Percentiles rank a stretch among this genome's conserved stretches.
phyloP scores from a whole-genome alignment of 1,140 invertebrate genomes.

The Contarinia nasturtii region DNA sequence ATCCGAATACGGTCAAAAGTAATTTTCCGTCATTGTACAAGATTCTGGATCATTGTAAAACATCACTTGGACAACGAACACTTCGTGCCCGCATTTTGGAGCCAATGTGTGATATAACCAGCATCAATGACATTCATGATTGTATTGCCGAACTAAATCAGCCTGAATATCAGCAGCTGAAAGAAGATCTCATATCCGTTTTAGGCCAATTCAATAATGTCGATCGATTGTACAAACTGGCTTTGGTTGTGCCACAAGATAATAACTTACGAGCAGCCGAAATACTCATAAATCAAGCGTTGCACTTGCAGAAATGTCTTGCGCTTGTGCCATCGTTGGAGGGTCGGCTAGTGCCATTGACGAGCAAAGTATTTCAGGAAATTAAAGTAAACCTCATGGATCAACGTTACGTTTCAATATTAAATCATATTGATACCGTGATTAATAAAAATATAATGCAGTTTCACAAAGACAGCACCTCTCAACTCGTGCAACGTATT shows the following conservation, averaged over 20 bases:
- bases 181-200: conserved; percentile 21
- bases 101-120: conserved; percentile 41
- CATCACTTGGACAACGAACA: conserved; percentile 50
- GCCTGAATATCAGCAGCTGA: conserved; percentile 32
- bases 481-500: background rate
- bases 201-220: background rate
- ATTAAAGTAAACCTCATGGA: background rate
- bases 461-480: background rate
- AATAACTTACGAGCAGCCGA: background rate
- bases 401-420: background rate
- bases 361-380: background rate
- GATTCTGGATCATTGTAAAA: conserved; percentile 59
- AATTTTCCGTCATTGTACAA: conserved; percentile 39
- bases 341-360: background rate
- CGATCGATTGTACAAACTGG: background rate
- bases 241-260: background rate
- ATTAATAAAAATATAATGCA: background rate
- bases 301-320: background rate
- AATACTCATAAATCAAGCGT: background rate
- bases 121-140: conserved; percentile 47
- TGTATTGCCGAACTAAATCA: conserved; percentile 52
- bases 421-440: background rate
- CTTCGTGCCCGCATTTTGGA: conserved; percentile 68
- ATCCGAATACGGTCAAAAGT: conserved; percentile 19
- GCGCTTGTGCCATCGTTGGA: background rate